Evolutionary conservation across 2,113 vertebrate species (phyloP), one percentile per base, ranked within the genome.

Genomic region (Cariama cristata): DNA sequence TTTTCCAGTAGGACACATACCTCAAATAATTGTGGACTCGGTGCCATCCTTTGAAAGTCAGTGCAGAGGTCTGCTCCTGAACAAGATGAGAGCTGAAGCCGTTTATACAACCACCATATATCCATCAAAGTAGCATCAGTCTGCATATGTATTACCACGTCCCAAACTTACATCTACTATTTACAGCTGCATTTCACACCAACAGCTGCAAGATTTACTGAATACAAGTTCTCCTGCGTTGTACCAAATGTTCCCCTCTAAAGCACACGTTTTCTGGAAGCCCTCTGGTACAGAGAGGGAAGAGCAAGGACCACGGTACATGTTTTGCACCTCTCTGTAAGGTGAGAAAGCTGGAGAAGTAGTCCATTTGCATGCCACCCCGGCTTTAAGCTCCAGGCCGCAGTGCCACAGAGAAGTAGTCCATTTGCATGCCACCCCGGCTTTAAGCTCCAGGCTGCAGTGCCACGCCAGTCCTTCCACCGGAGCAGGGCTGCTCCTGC

Each of bases 161-260:
- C 40, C 63, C 45, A 60, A 5, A 35, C 12, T 47, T 26, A 20
- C 8, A 20, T 19, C 58, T 35, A 26, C 47, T 81, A 53, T 21
- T 82, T 52, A 58, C 44, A 77, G 64, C 38, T 47, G 26, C 6
- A 6, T 63, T 75, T 40, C 47, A 60, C 52, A 12, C 35, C 5
- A 9, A 38, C 53, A 64, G 17, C 60, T 55, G 20, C 40, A 68
- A n/a, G 24, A 24, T 38, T 45, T 53, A 20, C 55, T 18, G 4
- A 60, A 35, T 9, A 23, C 8, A 45, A 28, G 17, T 27, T 74
- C n/a, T 71, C 59, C 67, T 27, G 49, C 35, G 27, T n/a, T 4
- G 1, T 1, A 28, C 58, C 64, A n/a, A 23, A n/a, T 2, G 4
- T 3, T 28, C 6, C 12, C 9, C 52, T 60, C 26, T 8, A 8